Conservation (phyloP, 2,797 vertebrate genomes). For the Erithacus rubecula region DNA sequence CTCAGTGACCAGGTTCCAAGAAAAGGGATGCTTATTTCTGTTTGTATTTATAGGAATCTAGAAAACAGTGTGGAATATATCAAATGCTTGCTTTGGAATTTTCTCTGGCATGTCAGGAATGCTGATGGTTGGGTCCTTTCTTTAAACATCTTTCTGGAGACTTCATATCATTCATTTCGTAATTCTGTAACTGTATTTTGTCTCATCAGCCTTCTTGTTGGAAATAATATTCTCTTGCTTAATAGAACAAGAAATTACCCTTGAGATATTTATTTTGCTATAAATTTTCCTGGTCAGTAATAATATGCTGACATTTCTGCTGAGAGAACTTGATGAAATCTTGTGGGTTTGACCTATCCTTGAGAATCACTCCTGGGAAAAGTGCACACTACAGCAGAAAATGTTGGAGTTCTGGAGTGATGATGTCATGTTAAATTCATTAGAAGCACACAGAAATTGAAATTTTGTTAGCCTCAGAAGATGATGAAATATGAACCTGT, state of each 20-base stretch:
- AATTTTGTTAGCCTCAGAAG: constrained; percentile 1
- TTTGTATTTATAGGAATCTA: neutral
- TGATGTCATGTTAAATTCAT: constrained; percentile 40
- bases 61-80: neutral
- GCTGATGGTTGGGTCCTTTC: neutral
- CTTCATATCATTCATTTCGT: neutral
- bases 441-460: neutral
- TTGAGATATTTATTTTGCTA: constrained; percentile 52
- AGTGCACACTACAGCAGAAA: constrained; percentile 15
- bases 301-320: constrained; percentile 56
- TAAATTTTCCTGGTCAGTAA: constrained; percentile 49
- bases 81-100: neutral
- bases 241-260: constrained; percentile 49
- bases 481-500: neutral
- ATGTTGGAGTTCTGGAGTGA: neutral
- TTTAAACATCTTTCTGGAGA: neutral
- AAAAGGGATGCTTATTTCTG: neutral
- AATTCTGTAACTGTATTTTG: neutral
- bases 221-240: constrained; percentile 23
- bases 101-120: neutral
- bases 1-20: too few relatives aligned
- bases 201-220: constrained; percentile 17
- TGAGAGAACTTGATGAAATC: constrained; percentile 48
- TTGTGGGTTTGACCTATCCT: constrained; percentile 52
- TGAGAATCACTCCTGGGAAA: constrained; percentile 39